Base-by-base conservation (phyloP, 1,140 invertebrate species). In the Maconellicoccus hirsutus region DNA sequence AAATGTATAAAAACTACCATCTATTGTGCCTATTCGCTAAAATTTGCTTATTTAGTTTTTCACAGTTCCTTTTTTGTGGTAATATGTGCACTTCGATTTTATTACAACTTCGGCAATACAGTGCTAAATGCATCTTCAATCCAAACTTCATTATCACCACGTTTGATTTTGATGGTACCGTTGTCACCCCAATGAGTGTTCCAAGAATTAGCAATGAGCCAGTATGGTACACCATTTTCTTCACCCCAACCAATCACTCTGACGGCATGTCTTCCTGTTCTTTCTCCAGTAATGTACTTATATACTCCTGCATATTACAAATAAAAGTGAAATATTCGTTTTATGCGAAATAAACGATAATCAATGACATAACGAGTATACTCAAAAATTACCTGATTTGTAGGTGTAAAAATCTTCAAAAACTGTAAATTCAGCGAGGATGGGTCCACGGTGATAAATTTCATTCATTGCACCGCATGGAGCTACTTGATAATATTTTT, bases 141-240 rank as follows among this genome's bases (percentile, higher is more conserved):
- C 23, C 76, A 77, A 73, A 81, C 83, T 77, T 85, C 90, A 80
- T 96, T 85, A 72, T 82, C 78, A 12, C 93, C 93, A 74, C 93
- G 82, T 4, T 89, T 79, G 59, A 96, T 95, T 78, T 93, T 93
- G 83, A 97, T 96, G 78, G 86, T 90, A n/a, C 94, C 92, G 78
- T 86, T 83, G 77, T 88, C 84, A 23, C 87, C 93, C 93, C 93
- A 96, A 76, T 94, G 90, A 6, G 83, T 81, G 79, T 95, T 95
- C 93, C 93, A 96, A 0, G 91, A 94, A 81, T 96, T 96, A 59
- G 89, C 92, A 74, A 93, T 84, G 1, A 93, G 82, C 94, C 94
- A 96, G 78, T 94, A 96, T 29, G 89, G 87, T 59, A 66, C 69
- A 6, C 69, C 71, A 14, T 74, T 71, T 42, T 76, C 73, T 22